phyloP scores from a whole-genome alignment of 2,113 vertebrate genomes.

The Campylorhamphus procurvoides region DNA sequence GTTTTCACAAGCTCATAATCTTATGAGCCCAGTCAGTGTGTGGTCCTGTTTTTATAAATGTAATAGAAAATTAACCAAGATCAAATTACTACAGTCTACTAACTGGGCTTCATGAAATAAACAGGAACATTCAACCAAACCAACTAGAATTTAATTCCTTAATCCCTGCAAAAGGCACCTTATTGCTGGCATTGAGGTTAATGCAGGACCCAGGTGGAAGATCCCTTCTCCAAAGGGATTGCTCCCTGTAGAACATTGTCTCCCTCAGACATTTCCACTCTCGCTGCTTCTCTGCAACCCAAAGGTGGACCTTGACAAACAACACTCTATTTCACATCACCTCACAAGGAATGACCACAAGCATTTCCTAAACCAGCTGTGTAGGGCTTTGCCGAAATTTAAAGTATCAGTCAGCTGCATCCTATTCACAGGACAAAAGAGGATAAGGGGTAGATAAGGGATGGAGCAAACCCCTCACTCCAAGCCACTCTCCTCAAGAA shows the following conservation, averaged over 20 bases:
- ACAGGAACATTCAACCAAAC: background rate
- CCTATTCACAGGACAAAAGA: too few relatives aligned
- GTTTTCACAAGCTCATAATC: background rate
- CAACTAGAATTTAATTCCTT: background rate
- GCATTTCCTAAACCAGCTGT: background rate
- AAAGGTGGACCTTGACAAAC: background rate
- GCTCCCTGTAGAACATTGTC: fast-evolving
- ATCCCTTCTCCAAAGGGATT: background rate
- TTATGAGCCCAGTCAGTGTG: background rate
- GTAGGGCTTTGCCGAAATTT: background rate
- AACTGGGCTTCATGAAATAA: background rate
- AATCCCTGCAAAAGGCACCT: background rate
- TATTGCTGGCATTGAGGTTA: background rate
- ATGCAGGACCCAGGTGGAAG: background rate
- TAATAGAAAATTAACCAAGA: background rate
- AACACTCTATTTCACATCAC: background rate
- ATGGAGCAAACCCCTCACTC: too few relatives aligned
- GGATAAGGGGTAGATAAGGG: too few relatives aligned
- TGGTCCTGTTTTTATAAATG: background rate
- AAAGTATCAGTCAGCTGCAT: background rate
- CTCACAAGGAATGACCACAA: background rate
- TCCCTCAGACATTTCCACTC: background rate
- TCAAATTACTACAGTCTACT: background rate
- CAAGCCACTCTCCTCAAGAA: background rate
- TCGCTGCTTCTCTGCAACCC: background rate